These are phyloP conservation scores for Caranx melampygus DNA, from an alignment of 2,113 vertebrate genomes.

Conservation along the genomic window DNA sequence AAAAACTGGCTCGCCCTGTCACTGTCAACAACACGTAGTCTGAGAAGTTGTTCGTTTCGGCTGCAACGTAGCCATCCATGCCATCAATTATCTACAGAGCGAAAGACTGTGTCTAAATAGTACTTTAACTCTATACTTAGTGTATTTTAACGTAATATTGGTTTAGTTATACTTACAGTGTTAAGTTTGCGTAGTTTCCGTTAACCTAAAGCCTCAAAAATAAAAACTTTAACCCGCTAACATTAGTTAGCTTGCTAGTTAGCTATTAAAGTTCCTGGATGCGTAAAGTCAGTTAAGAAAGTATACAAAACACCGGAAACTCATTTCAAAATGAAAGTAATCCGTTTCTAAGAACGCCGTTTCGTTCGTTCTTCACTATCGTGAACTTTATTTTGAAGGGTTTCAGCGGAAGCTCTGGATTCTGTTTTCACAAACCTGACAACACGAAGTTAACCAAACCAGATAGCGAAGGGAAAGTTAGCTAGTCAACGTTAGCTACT, in stretches of 20 bases:
- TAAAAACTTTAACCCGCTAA: constrained; percentile 50
- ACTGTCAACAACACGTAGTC: constrained; percentile 35
- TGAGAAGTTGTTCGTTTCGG: constrained; percentile 30
- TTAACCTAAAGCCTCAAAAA: not conserved
- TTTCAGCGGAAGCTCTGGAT: fast-evolving
- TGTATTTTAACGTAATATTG: no score
- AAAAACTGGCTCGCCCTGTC: not conserved
- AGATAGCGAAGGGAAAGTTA: constrained; percentile 70
- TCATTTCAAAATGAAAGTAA: constrained; percentile 22
- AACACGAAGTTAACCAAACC: constrained; percentile 47
- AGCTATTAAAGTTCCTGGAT: constrained; percentile 65
- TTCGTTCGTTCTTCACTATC: fast-evolving
- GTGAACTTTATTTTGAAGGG: constrained; percentile 28
- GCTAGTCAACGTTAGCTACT: constrained; percentile 68
- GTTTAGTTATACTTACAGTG: fast-evolving
- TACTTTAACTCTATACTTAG: not conserved
- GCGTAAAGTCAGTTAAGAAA: not conserved
- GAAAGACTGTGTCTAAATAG: not conserved
- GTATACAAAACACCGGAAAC: not conserved
- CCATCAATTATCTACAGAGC: not conserved
- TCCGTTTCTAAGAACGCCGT: fast-evolving
- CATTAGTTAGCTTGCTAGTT: constrained; percentile 61
- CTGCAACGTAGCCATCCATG: constrained; percentile 1
- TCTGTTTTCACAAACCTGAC: not conserved
- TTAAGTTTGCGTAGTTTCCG: not conserved